Evolutionary conservation across 2,888 invertebrate species (phyloP).

Genomic region (Dioctria rufipes): DNA sequence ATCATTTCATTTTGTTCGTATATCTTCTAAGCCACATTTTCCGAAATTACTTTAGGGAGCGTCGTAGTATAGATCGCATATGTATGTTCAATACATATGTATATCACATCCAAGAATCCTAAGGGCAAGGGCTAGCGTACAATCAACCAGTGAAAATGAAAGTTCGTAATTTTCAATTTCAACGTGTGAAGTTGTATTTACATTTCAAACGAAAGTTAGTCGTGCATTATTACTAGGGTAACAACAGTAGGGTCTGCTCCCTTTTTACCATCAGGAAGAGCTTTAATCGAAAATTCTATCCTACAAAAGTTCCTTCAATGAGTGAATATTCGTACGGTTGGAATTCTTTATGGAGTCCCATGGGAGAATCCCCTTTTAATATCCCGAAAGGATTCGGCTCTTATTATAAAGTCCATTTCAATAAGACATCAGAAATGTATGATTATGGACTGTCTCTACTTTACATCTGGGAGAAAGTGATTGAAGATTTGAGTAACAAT

Average conservation of each 20-base stretch:
- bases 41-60: neutral
- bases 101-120: neutral
- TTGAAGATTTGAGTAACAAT: neutral
- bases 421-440: constrained; percentile 53
- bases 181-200: constrained; percentile 51
- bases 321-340: neutral
- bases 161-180: constrained; percentile 51
- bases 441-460: constrained; percentile 13
- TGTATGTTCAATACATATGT: neutral
- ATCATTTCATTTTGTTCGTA: too few relatives aligned
- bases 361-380: constrained; percentile 38
- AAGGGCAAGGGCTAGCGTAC: constrained; percentile 4
- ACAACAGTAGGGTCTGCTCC: neutral
- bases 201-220: constrained; percentile 53
- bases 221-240: constrained; percentile 29
- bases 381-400: constrained; percentile 36
- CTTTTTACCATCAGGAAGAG: neutral
- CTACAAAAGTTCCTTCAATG: neutral
- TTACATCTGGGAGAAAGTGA: too few relatives aligned
- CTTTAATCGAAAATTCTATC: neutral
- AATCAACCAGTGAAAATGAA: constrained; percentile 46
- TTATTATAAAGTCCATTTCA: constrained; percentile 52
- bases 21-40: neutral
- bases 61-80: neutral
- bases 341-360: neutral